Percentiles rank a stretch among this genome's conserved stretches.
Conservation (phyloP, 2,113 vertebrate species). For the Pholis gunnellus region DNA sequence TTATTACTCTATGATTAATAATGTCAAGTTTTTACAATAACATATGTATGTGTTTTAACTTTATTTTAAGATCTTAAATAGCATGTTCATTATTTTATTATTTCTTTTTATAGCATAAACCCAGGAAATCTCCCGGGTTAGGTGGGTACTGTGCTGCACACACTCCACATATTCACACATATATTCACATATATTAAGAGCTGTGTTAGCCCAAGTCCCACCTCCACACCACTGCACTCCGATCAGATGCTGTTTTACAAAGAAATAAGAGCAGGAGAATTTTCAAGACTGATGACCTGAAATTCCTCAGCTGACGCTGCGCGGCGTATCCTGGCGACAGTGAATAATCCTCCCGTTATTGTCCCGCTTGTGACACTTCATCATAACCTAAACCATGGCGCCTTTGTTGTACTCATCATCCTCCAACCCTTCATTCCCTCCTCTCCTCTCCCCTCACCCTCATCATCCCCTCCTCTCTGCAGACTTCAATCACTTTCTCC, state of each 20-base stretch:
- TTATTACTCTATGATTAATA: too few species aligned
- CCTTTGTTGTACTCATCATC: constrained; percentile 66
- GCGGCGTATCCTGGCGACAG: constrained; percentile 4
- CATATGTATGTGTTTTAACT: too few species aligned
- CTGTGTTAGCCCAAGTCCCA: not conserved
- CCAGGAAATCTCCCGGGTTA: too few species aligned
- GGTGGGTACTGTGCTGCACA: too few species aligned
- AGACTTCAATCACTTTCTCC: constrained; percentile 67
- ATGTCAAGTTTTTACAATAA: too few species aligned
- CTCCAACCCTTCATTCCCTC: constrained; percentile 35
- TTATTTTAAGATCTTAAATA: too few species aligned
- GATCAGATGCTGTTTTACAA: constrained; percentile 5
- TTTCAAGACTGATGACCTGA: constrained; percentile 19
- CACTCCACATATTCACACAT: too few species aligned
- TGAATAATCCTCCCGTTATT: constrained; percentile 57
- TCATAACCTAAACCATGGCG: constrained; percentile 65
- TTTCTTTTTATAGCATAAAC: too few species aligned
- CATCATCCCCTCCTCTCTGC: constrained; percentile 16
- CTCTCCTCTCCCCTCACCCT: not conserved
- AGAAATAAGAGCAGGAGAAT: constrained; percentile 9
- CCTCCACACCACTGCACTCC: not conserved
- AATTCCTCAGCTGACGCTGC: constrained; percentile 36
- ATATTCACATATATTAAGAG: too few species aligned
- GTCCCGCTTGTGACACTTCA: constrained; percentile 61
- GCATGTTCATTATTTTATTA: too few species aligned